Percentiles rank a stretch among this genome's conserved stretches.
phyloP scores from a whole-genome alignment of 2,797 vertebrate species.

The Morelia viridis region DNA sequence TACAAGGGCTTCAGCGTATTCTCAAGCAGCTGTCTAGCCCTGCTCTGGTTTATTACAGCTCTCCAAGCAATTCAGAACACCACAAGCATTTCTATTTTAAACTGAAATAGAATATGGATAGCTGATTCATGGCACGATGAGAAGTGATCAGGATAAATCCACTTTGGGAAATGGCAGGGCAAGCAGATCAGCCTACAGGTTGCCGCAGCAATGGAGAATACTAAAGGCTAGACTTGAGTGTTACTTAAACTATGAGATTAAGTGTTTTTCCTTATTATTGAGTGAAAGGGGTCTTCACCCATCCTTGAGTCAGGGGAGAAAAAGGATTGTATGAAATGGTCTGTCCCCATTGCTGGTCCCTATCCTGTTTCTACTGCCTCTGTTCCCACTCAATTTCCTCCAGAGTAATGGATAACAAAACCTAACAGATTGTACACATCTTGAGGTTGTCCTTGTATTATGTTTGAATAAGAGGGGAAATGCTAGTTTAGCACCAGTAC shows the following conservation, averaged over 20 bases:
- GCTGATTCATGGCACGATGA: background rate
- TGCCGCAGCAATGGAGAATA: background rate
- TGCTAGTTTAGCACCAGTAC: background rate
- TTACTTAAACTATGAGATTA: background rate
- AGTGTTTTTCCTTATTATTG: background rate
- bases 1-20: background rate
- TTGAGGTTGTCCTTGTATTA: background rate
- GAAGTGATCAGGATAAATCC: background rate
- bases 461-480: background rate
- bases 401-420: background rate
- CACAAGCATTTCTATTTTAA: background rate
- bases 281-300: background rate
- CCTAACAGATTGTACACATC: background rate
- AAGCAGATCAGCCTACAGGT: background rate
- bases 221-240: background rate
- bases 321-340: background rate
- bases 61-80: background rate
- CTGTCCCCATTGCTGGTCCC: background rate
- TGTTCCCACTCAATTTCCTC: background rate
- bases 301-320: background rate
- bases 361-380: background rate
- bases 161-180: background rate
- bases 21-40: background rate
- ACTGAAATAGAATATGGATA: background rate
- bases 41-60: background rate